phyloP scores from a whole-genome alignment of 2,888 invertebrate species.

The Sinotaia quadrata region DNA sequence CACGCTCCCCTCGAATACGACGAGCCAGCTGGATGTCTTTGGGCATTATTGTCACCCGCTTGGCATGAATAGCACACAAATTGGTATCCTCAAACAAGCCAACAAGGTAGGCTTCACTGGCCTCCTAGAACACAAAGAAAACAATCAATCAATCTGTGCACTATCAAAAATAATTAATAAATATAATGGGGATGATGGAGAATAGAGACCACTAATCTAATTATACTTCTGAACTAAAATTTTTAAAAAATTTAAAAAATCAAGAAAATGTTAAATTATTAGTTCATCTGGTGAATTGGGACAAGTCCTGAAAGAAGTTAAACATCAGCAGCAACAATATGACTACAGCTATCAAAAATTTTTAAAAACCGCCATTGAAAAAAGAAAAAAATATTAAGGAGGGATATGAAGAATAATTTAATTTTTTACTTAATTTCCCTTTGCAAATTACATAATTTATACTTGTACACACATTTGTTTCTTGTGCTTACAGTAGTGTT shows the following conservation, averaged over 20 bases:
- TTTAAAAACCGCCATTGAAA: background rate
- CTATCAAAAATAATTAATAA: background rate
- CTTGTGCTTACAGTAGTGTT: too few species aligned
- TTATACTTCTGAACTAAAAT: too few species aligned
- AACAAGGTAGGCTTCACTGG: slow-evolving; percentile 68
- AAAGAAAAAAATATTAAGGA: background rate
- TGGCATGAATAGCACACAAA: slow-evolving; percentile 97
- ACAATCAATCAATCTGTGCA: background rate
- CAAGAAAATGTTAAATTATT: too few species aligned
- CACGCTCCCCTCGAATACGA: slow-evolving; percentile 94
- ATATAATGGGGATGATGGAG: too few species aligned
- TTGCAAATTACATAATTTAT: too few species aligned
- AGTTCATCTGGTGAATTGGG: too few species aligned
- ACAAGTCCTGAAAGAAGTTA: too few species aligned
- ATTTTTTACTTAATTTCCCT: too few species aligned
- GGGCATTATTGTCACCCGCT: slow-evolving; percentile 98
- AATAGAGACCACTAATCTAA: too few species aligned
- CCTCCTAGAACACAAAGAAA: slow-evolving; percentile 51
- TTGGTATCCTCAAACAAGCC: slow-evolving; percentile 98
- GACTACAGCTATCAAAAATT: background rate
- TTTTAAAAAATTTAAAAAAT: too few species aligned
- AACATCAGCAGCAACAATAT: too few species aligned
- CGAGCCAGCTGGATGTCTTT: slow-evolving; percentile 97
- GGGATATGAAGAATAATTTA: background rate
- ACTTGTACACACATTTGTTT: too few species aligned